Base-by-base conservation (phyloP, 2,797 vertebrate species). In the Petrocephalus schoutedeni region DNA sequence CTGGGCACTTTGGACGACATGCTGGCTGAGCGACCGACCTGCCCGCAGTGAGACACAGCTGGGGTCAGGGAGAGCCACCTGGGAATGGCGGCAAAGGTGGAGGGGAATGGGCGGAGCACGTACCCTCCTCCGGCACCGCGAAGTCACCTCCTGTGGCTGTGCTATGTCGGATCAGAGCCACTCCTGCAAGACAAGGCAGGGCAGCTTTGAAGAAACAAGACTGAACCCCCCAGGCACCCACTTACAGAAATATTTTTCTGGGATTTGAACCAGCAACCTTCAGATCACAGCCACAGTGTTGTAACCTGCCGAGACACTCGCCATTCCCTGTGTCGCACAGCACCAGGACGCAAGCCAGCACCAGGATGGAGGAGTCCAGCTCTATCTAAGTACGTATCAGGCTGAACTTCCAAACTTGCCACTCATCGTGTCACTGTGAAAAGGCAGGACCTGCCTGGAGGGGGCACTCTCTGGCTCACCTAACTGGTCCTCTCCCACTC, bases 1-100 rank as follows among this genome's bases (percentile, higher is more conserved):
- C 95, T 96, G 84, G 96, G 93, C 1, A 96, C 95, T 94, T 98
- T 99, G 89, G 97, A 96, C 87, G 98, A 98, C 97, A 98, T 99
- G 91, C 93, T 97, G 89, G 87, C 36, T 83, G 85, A 82, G 90
- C 51, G 83, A 88, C 90, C 88, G 91, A 86, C 95, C 90, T 90
- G 90, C 0, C 4, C 28, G 36, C 32, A 41, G 19, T 14, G 77
- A 87, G 87, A 67, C 23, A 67, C 61, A 28, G 91, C 87, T 90
- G 4, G 84, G 57, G 58, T 61, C 85, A 86, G 32, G 4, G 58
- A n/a, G 3, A 64, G 56, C 6, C 58, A 23, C 3, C 56, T 4
- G 57, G 36, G 7, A 86, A 19, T 5, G 1, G 16, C 2, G 2
- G 56, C 32, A 58, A 54, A 54, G 53, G 41, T 41, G 53, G 9